phyloP scores from a whole-genome alignment of 2,797 vertebrate genomes.

The Pogonophryne albipinna region DNA sequence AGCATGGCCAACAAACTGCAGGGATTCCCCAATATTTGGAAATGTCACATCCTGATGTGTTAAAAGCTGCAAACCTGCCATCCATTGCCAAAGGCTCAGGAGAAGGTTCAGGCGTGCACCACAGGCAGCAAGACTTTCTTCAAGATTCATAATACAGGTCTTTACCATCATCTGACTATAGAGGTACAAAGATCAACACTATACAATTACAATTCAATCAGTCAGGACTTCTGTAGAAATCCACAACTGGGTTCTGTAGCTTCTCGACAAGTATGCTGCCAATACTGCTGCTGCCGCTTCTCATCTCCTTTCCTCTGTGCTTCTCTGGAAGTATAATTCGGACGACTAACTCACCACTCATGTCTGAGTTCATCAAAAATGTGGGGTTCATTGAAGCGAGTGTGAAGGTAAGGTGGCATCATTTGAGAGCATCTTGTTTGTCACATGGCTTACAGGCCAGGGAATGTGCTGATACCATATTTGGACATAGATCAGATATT shows the following conservation, averaged over 20 bases:
- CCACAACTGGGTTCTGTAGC: conserved; percentile 27
- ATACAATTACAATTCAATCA: background rate
- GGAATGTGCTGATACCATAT: background rate
- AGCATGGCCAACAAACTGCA: conserved; percentile 32
- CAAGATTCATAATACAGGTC: conserved; percentile 7
- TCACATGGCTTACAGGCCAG: background rate
- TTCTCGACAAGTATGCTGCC: conserved; percentile 25
- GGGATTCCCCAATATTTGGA: conserved; percentile 64
- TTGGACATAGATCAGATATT: background rate
- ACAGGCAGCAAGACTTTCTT: conserved; percentile 6
- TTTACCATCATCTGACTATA: background rate
- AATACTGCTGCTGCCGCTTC: conserved; percentile 44
- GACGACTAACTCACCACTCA: fast-evolving
- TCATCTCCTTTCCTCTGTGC: background rate
- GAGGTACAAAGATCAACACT: background rate
- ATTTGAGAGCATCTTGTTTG: background rate
- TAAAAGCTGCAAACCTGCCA: conserved; percentile 47
- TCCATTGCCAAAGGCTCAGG: conserved; percentile 32
- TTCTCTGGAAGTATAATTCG: fast-evolving
- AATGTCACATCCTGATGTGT: conserved; percentile 46
- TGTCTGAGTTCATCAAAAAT: fast-evolving
- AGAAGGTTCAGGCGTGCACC: background rate
- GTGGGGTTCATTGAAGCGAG: fast-evolving
- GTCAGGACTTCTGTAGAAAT: background rate
- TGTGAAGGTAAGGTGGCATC: conserved; percentile 37